Evolutionary conservation across 1,140 invertebrate species (phyloP).

Genomic region (Eupristina koningsbergeri): DNA sequence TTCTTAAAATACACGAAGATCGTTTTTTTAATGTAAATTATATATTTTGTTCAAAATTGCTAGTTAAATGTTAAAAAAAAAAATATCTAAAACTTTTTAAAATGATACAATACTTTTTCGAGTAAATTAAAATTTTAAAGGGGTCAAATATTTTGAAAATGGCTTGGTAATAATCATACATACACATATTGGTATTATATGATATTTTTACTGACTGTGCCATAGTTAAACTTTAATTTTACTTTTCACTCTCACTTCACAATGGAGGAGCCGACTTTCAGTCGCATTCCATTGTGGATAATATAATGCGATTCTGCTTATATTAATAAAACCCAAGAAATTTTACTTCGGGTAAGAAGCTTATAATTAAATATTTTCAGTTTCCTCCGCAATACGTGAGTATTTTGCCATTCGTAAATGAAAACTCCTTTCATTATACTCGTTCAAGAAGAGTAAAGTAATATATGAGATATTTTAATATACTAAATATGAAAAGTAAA

Average conservation of each 20-base stretch:
- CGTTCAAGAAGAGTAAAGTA: background rate
- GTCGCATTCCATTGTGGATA: background rate
- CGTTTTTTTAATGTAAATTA: no score
- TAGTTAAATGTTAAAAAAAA: background rate
- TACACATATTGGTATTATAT: slow-evolving; percentile 26
- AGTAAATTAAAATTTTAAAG: background rate
- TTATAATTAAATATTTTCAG: slow-evolving; percentile 35
- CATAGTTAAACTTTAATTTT: background rate
- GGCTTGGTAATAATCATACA: slow-evolving; percentile 58
- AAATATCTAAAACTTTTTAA: background rate
- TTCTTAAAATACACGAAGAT: background rate
- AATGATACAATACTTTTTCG: background rate
- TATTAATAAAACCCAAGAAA: slow-evolving; percentile 23
- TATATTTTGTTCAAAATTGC: no score
- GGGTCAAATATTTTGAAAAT: background rate
- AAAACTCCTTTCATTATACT: background rate
- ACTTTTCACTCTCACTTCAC: background rate
- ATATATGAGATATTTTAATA: background rate
- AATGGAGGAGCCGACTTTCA: slow-evolving; percentile 19
- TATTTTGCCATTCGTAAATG: background rate
- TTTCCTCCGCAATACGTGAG: background rate
- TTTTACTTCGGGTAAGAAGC: slow-evolving; percentile 1
- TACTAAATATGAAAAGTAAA: background rate
- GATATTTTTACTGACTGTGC: background rate
- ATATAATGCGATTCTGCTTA: background rate